Evolutionary conservation across 2,113 vertebrate species (phyloP), one percentile per base, ranked within the genome.

Genomic region (Rafetus swinhoei): DNA sequence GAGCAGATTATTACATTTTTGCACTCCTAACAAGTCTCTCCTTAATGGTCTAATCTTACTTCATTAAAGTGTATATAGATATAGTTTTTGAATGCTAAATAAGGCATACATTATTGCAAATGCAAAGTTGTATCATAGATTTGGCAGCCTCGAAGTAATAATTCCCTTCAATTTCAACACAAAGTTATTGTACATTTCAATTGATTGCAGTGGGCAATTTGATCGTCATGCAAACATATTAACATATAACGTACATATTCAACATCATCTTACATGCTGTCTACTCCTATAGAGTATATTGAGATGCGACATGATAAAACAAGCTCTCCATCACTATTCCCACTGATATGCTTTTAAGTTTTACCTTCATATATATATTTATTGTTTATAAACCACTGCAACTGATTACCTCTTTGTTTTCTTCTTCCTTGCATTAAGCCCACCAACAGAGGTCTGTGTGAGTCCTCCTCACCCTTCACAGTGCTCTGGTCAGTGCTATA

Each of bases 191-290:
- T 96, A 85, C 81, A 95, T 97, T 94, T 96, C 94, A 86, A 89
- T 91, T 89, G 94, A 96, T 95, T 97, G 87, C 88, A 90, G 80
- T 76, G 95, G 94, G 92, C 6, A 52, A 94, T 91, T 97, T 95
- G 93, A 92, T 85, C 81, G 95, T 94, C 90, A 85, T 91, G 97
- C 94, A 92, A 97, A 93, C 96, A 94, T 82, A 94, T 97, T 97
- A 97, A 96, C 86, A 86, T 93, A 92, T 74, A 96, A 87, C 95
- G 97, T 94, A 86, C 87, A 95, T 93, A 95, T 96, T 93, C 95
- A 95, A 95, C 92, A 88, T 84, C n/a, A 35, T 94, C 94, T 91
- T 88, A 84, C 91, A 50, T 24, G 50, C 39, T 91, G 29, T 86
- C 11, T 94, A 92, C 92, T 95, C 82, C 92, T 86, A 39, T 50